Percentiles rank a stretch among this genome's conserved stretches.
These are phyloP conservation scores for Poeciliopsis retropinna DNA, from an alignment of 2,113 vertebrate genomes.

Conservation along the genomic window DNA sequence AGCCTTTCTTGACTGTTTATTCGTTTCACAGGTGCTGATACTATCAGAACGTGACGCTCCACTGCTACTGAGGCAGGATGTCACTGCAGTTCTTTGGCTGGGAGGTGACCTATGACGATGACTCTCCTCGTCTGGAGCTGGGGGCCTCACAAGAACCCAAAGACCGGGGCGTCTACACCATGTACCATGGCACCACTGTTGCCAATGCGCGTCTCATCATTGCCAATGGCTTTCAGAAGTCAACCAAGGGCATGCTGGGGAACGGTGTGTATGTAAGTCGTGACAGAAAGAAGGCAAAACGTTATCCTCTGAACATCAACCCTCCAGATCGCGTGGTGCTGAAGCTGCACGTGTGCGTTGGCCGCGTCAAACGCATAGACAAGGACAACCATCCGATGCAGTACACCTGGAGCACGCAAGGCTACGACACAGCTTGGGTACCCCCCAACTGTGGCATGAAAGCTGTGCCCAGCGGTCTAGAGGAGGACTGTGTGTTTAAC, in stretches of 20 bases:
- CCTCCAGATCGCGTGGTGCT: conserved; percentile 56
- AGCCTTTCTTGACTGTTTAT: neutral
- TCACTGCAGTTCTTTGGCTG: conserved; percentile 46
- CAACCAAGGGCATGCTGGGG: conserved; percentile 72
- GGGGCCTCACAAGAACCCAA: conserved; percentile 22
- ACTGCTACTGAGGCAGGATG: conserved; percentile 25
- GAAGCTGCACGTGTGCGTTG: conserved; percentile 56
- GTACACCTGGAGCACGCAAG: conserved; percentile 53
- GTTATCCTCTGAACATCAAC: conserved; percentile 51
- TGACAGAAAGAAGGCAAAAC: conserved; percentile 64
- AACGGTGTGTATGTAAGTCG: conserved; percentile 78
- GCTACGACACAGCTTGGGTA: conserved; percentile 78
- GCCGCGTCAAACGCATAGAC: conserved; percentile 72
- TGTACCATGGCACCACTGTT: conserved; percentile 57
- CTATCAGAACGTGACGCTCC: neutral
- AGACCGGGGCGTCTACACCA: conserved; percentile 40
- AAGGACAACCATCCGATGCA: conserved; percentile 67
- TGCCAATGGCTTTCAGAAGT: conserved; percentile 68
- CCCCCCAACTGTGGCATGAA: conserved; percentile 54
- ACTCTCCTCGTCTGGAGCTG: conserved; percentile 21
- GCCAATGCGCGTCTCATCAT: conserved; percentile 57
- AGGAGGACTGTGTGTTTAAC: conserved; percentile 38
- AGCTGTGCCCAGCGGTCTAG: conserved; percentile 28
- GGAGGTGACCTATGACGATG: conserved; percentile 46
- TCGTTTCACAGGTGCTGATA: neutral